Evolutionary conservation across 2,797 vertebrate species (phyloP).

Genomic region (Kryptolebias ocellatus): DNA sequence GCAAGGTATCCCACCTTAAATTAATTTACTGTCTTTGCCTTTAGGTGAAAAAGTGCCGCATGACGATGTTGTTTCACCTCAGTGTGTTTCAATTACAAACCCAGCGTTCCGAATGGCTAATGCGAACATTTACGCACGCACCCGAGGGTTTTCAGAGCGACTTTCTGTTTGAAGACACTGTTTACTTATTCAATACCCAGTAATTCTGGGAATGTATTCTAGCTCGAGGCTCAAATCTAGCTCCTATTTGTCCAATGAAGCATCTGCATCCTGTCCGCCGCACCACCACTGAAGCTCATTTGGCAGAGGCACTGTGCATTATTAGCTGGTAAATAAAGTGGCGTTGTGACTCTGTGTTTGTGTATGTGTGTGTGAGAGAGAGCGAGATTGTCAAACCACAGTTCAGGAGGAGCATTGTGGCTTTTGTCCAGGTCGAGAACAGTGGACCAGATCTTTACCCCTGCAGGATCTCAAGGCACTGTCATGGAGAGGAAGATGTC

Average conservation of each 20-base stretch:
- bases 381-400: too few relatives aligned
- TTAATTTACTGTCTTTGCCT: background rate
- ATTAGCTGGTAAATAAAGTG: constrained; percentile 77
- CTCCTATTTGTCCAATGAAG: constrained; percentile 75
- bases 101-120: constrained; percentile 42
- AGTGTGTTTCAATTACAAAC: constrained; percentile 43
- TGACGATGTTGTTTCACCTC: constrained; percentile 23
- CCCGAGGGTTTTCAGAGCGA: constrained; percentile 40
- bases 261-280: constrained; percentile 53
- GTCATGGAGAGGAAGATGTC: too few relatives aligned
- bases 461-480: too few relatives aligned
- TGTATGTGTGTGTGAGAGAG: background rate
- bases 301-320: constrained; percentile 60
- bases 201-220: constrained; percentile 71
- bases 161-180: constrained; percentile 59
- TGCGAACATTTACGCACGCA: constrained; percentile 48
- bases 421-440: too few relatives aligned
- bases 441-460: too few relatives aligned
- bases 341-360: constrained; percentile 27
- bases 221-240: constrained; percentile 52
- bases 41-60: background rate
- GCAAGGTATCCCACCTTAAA: background rate
- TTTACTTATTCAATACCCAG: constrained; percentile 70
- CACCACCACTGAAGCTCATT: constrained; percentile 65
- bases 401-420: background rate